Conservation (phyloP, 2,113 vertebrate species). For the Neotoma lepida region DNA sequence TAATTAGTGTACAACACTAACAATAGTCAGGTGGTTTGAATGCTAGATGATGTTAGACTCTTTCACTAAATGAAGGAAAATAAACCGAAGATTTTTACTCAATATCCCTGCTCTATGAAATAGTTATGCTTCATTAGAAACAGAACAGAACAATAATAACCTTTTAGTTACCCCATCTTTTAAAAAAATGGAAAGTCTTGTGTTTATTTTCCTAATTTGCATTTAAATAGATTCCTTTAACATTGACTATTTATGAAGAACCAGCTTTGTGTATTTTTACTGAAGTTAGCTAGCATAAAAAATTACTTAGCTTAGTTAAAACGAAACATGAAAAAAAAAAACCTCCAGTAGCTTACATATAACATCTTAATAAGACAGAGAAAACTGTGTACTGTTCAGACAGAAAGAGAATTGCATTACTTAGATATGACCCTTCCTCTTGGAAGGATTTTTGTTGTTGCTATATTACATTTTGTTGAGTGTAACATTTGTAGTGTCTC, state of each 20-base stretch:
- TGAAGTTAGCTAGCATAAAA: conserved; percentile 76
- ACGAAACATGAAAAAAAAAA: conserved; percentile 51
- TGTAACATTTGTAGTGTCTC: conserved; percentile 41
- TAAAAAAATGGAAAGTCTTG: conserved; percentile 34
- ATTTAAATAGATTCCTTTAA: conserved; percentile 79
- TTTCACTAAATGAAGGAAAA: conserved; percentile 56
- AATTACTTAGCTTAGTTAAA: conserved; percentile 74
- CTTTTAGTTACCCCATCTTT: conserved; percentile 51
- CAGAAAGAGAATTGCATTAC: conserved; percentile 75
- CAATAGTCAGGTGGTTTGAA: conserved; percentile 49
- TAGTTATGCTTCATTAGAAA: conserved; percentile 65
- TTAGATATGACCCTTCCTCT: conserved; percentile 74
- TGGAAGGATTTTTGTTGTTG: conserved; percentile 55
- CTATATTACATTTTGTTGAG: conserved; percentile 66
- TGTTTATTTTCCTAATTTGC: conserved; percentile 78
- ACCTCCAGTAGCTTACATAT: conserved; percentile 58
- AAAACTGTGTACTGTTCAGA: conserved; percentile 69
- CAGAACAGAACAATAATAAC: conserved; percentile 57
- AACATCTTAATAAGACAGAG: conserved; percentile 77
- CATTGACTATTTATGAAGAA: conserved; percentile 77
- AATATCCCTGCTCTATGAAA: conserved; percentile 63
- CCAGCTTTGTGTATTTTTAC: conserved; percentile 82
- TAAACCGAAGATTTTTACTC: conserved; percentile 54
- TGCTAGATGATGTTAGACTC: conserved; percentile 56
- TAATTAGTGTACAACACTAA: conserved; percentile 49